A percentile compares a stretch with the other conserved stretches of the same genome.
Conservation (phyloP, 2,888 invertebrate species). For the Campoplex nolae region DNA sequence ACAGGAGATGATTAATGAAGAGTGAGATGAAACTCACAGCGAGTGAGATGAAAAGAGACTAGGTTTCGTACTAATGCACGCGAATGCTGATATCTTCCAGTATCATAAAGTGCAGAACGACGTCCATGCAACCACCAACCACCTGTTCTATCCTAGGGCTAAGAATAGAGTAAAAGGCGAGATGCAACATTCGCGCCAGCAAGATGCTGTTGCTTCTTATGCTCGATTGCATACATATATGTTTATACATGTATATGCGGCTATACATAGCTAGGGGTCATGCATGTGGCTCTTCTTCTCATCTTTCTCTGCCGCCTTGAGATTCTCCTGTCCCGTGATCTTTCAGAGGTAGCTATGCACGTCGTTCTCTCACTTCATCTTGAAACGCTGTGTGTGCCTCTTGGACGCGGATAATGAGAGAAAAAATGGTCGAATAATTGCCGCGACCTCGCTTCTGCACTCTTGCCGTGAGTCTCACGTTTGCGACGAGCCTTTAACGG, state of each 20-base stretch:
- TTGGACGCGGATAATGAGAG: constrained; percentile 73
- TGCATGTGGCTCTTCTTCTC: constrained; percentile 55
- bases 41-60: constrained; percentile 25
- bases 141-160: constrained; percentile 81
- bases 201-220: constrained; percentile 68
- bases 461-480: constrained; percentile 57
- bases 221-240: constrained; percentile 26
- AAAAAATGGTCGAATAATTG: constrained; percentile 77
- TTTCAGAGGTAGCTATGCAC: constrained; percentile 40
- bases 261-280: constrained; percentile 44
- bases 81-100: neutral
- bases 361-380: constrained; percentile 60
- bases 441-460: constrained; percentile 70
- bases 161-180: constrained; percentile 79
- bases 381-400: constrained; percentile 31
- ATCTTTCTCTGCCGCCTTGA: constrained; percentile 36
- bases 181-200: constrained; percentile 67
- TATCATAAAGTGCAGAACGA: constrained; percentile 46
- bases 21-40: neutral
- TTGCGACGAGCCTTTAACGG: constrained; percentile 61
- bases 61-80: constrained; percentile 24
- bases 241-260: neutral
- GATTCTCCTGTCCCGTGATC: constrained; percentile 42
- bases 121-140: constrained; percentile 74
- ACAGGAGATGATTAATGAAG: constrained; percentile 61